These are phyloP conservation scores for Thryonomys swinderianus DNA, from an alignment of 2,113 vertebrate genomes.

Conservation along the genomic window DNA sequence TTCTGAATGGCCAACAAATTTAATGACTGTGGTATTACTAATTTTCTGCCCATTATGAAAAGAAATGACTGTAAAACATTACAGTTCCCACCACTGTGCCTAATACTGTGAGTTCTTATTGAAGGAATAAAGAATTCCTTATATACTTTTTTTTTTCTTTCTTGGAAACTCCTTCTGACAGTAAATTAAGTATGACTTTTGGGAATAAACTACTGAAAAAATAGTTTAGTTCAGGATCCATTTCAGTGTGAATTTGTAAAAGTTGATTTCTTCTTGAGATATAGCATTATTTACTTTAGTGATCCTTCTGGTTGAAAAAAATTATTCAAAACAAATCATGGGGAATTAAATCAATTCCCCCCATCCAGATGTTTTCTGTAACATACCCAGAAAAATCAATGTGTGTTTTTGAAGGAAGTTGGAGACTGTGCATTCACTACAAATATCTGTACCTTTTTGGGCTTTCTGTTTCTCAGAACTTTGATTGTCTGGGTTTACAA, in stretches of 20 bases:
- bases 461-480: neutral
- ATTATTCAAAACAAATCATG: conserved; percentile 32
- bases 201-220: conserved; percentile 54
- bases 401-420: neutral
- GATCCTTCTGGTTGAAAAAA: neutral
- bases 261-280: neutral
- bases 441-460: neutral
- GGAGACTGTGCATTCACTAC: neutral
- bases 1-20: conserved; percentile 47
- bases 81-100: neutral
- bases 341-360: neutral
- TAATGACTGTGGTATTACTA: conserved; percentile 67
- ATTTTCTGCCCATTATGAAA: conserved; percentile 31
- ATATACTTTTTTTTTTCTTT: neutral
- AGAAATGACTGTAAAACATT: conserved; percentile 64
- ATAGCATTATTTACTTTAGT: conserved; percentile 50
- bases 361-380: neutral
- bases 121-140: conserved; percentile 7
- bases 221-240: conserved; percentile 27
- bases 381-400: neutral
- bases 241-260: neutral
- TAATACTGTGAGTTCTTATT: neutral
- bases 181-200: conserved; percentile 50
- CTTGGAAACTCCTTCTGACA: conserved; percentile 17
- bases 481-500: neutral